Evolutionary conservation across 2,888 invertebrate genomes (phyloP).

Genomic region (Hemistola chrysoprasaria): DNA sequence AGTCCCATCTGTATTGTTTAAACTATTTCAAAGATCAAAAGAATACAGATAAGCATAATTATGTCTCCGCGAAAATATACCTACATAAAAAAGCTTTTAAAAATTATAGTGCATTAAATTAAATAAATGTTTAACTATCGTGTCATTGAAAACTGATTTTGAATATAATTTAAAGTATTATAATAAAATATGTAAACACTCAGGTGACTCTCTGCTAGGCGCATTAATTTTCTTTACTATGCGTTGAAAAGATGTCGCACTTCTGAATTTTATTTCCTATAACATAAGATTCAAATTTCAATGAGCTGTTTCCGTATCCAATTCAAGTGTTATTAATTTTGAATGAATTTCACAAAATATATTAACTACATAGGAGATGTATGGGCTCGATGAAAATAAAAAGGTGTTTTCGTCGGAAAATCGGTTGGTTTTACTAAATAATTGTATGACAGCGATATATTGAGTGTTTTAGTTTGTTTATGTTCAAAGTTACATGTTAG

Average conservation of each 20-base stretch:
- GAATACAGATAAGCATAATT: conserved; percentile 19
- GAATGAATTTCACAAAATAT: conserved; percentile 26
- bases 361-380: conserved; percentile 47
- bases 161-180: conserved; percentile 18
- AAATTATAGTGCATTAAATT: conserved; percentile 18
- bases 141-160: conserved; percentile 18
- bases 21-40: conserved; percentile 27
- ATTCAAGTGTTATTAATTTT: conserved; percentile 18
- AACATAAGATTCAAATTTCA: conserved; percentile 9
- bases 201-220: conserved; percentile 56
- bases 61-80: conserved; percentile 18
- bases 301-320: background rate
- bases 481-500: conserved; percentile 26
- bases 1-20: conserved; percentile 21
- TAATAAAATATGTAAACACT: conserved; percentile 51
- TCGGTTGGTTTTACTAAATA: conserved; percentile 39
- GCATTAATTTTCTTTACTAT: conserved; percentile 52
- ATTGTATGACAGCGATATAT: conserved; percentile 40
- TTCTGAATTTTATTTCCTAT: conserved; percentile 5
- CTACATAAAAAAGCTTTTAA: conserved; percentile 33
- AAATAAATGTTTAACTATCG: conserved; percentile 19
- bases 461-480: conserved; percentile 39
- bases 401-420: conserved; percentile 35
- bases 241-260: conserved; percentile 9
- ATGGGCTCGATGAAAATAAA: conserved; percentile 48